phyloP scores from a whole-genome alignment of 1,140 invertebrate species.

The Pseudomyrmex pallidus region DNA sequence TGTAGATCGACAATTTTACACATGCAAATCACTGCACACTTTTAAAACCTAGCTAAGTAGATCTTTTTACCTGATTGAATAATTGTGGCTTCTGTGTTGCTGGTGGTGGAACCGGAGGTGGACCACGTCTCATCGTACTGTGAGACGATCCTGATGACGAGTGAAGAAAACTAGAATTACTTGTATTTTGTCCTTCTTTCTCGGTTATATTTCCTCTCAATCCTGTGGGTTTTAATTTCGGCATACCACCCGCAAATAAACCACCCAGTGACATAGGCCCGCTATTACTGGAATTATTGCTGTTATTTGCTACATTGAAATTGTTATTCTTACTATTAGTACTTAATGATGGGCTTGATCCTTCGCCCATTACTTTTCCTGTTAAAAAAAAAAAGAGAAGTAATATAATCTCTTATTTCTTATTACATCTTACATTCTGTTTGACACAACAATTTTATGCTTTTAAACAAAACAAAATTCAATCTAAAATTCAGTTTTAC shows the following conservation, averaged over 20 bases:
- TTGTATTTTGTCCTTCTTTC: conserved; percentile 74
- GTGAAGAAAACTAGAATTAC: conserved; percentile 72
- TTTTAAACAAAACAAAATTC: too few species aligned
- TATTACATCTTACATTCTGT: too few species aligned
- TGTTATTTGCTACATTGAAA: conserved; percentile 81
- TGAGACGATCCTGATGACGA: conserved; percentile 66
- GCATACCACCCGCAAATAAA: conserved; percentile 94
- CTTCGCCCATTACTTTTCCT: conserved; percentile 82
- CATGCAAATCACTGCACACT: background rate
- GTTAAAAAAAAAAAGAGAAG: conserved; percentile 58
- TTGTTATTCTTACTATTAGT: conserved; percentile 75
- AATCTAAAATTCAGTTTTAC: too few species aligned
- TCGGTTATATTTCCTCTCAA: conserved; percentile 81
- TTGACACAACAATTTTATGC: too few species aligned
- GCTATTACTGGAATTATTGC: conserved; percentile 78
- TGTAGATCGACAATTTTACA: conserved; percentile 33
- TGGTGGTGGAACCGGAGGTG: conserved; percentile 86
- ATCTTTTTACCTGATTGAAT: conserved; percentile 69
- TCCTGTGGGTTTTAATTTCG: conserved; percentile 93
- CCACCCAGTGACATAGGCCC: conserved; percentile 88
- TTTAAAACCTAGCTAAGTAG: background rate
- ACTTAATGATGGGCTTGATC: conserved; percentile 75
- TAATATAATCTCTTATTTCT: too few species aligned
- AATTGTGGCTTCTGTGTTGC: conserved; percentile 85
- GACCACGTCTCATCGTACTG: conserved; percentile 82